Evolutionary conservation across 2,113 vertebrate genomes (phyloP).

Genomic region (Phrynosoma blainvillii): DNA sequence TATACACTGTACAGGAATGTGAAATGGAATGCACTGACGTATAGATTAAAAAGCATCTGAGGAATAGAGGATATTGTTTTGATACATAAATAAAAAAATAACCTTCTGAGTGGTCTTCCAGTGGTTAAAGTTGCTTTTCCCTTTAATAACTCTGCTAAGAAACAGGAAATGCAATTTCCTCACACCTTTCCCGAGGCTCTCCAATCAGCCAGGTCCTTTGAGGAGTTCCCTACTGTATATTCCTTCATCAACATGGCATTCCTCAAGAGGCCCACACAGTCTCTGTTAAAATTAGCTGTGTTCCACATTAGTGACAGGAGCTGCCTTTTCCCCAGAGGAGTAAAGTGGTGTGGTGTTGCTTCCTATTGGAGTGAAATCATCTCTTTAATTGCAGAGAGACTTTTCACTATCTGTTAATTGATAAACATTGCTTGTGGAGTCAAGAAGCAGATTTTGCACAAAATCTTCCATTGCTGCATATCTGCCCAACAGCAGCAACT

Average conservation of each 20-base stretch:
- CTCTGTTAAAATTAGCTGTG: constrained; percentile 89
- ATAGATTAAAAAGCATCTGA: constrained; percentile 52
- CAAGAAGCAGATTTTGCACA: constrained; percentile 59
- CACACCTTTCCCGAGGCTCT: constrained; percentile 74
- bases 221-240: constrained; percentile 76
- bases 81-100: constrained; percentile 69
- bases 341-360: constrained; percentile 85
- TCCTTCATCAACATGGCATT: constrained; percentile 81
- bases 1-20: constrained; percentile 39
- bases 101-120: constrained; percentile 62
- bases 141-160: constrained; percentile 69
- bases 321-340: constrained; percentile 86
- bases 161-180: constrained; percentile 73
- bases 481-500: neutral
- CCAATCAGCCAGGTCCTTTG: constrained; percentile 78
- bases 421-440: constrained; percentile 83
- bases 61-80: constrained; percentile 62
- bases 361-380: constrained; percentile 93
- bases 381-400: constrained; percentile 95
- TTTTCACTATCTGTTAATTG: constrained; percentile 98
- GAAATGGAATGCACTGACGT: constrained; percentile 63
- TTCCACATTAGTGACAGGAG: constrained; percentile 87
- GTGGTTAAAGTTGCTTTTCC: constrained; percentile 72
- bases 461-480: constrained; percentile 38
- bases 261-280: constrained; percentile 82